Evolutionary conservation across 2,888 invertebrate species (phyloP).

Genomic region (Malachius bipustulatus): DNA sequence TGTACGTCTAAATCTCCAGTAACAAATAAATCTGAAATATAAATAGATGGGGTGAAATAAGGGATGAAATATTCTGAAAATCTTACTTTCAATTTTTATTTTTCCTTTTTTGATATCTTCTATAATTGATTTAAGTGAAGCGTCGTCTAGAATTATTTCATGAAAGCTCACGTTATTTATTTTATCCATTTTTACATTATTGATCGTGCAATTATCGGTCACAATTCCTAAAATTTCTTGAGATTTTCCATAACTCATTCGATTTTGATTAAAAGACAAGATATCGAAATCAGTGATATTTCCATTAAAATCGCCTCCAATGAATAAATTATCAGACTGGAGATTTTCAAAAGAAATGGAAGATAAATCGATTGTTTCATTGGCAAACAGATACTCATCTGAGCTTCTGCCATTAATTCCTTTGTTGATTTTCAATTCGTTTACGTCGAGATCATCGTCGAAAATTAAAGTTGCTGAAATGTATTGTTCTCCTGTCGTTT

Average conservation of each 20-base stretch:
- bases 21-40: too few species aligned
- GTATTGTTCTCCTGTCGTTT: conserved; percentile 34
- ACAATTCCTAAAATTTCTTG: conserved; percentile 31
- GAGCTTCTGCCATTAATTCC: conserved; percentile 33
- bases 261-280: conserved; percentile 25
- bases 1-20: too few species aligned
- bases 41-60: too few species aligned
- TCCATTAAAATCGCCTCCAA: conserved; percentile 33
- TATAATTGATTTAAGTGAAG: too few species aligned
- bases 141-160: conserved; percentile 27
- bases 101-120: too few species aligned
- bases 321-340: conserved; percentile 25
- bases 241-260: conserved; percentile 30
- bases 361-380: conserved; percentile 19
- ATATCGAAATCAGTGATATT: conserved; percentile 30
- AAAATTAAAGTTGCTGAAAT: conserved; percentile 35
- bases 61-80: too few species aligned
- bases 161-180: conserved; percentile 30
- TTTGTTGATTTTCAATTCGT: conserved; percentile 30
- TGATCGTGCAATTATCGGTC: conserved; percentile 29
- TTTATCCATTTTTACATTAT: conserved; percentile 27
- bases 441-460: conserved; percentile 24
- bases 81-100: too few species aligned
- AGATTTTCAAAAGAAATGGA: conserved; percentile 14
- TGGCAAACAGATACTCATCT: conserved; percentile 25